Evolutionary conservation across 2,113 vertebrate species (phyloP), one percentile per base, ranked within the genome.

Genomic region (Tichodroma muraria): DNA sequence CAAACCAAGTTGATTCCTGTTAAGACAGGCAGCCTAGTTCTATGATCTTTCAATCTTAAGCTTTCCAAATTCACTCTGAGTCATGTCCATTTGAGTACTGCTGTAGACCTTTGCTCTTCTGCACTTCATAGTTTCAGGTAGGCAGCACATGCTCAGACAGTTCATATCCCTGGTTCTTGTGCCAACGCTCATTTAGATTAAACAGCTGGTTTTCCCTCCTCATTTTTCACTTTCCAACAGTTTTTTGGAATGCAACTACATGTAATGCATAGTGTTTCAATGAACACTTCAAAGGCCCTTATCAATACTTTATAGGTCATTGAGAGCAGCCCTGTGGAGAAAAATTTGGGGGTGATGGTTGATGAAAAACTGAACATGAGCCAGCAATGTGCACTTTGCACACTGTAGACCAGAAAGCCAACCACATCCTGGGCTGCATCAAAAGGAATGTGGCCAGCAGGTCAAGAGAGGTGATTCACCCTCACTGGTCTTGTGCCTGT

Each of bases 71-170:
- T 49, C 64, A 45, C 15, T 24, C 69, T 80, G 24, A 56, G 11
- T 28, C 56, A 77, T 4, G 9, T 21, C 47, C 40, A 47, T 24
- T 37, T 18, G 35, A 84, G 50, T n/a, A 23, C 15, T 49, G 38
- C 60, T 73, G 10, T 42, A 19, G 22, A 84, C n/a, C 47, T 81
- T n/a, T 8, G 19, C 15, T 80, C 49, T 52, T 60, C 63, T 31
- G 28, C 27, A 19, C 13, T 18, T 64, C 33, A 37, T 6, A 54
- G 59, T 35, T 80, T 61, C 69, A 80, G 1, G 0, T 12, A 27
- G 2, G 8, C 53, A 81, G 61, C 1, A 0, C 6, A 2, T 22
- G 25, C 3, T 8, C 35, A 75, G 50, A 60, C 0, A 1, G 42
- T 28, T 79, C 17, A 37, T 5, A 79, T 22, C 44, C 20, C 53